These are phyloP conservation scores for Steinernema hermaphroditum DNA, from an alignment of 2,888 invertebrate genomes.

Conservation along the genomic window DNA sequence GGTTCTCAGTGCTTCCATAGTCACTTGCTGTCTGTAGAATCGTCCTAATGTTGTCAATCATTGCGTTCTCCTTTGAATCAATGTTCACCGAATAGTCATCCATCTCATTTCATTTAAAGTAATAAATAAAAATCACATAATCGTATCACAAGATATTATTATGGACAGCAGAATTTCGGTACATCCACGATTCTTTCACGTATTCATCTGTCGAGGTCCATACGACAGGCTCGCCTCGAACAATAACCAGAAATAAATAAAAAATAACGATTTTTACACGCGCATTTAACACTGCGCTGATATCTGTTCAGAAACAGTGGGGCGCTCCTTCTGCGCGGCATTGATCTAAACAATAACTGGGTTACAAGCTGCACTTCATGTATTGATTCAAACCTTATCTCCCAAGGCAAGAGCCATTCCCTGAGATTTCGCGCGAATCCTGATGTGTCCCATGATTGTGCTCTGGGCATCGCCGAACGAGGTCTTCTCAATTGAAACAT, in stretches of 20 bases:
- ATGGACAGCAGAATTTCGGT: no score
- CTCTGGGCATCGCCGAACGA: constrained; percentile 72
- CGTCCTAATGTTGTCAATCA: background rate
- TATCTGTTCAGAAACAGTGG: background rate
- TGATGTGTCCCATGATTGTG: constrained; percentile 91
- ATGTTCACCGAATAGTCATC: no score
- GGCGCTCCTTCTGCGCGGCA: constrained; percentile 40
- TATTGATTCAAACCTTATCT: constrained; percentile 81
- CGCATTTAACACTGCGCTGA: background rate
- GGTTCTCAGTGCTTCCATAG: no score
- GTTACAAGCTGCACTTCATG: background rate
- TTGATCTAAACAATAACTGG: constrained; percentile 39
- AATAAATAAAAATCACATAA: no score
- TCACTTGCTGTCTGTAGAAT: background rate
- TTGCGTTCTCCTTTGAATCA: no score
- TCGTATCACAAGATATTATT: no score
- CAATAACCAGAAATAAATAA: constrained; percentile 17
- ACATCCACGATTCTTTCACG: no score
- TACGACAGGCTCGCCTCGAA: background rate
- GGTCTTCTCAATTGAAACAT: constrained; percentile 91
- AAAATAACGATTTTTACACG: constrained; percentile 3
- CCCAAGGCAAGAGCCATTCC: constrained; percentile 98
- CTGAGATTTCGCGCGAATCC: constrained; percentile 97
- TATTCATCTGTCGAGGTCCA: no score
- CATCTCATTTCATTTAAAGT: no score